Conservation (phyloP, 2,797 vertebrate genomes). For the Agapornis canus region DNA sequence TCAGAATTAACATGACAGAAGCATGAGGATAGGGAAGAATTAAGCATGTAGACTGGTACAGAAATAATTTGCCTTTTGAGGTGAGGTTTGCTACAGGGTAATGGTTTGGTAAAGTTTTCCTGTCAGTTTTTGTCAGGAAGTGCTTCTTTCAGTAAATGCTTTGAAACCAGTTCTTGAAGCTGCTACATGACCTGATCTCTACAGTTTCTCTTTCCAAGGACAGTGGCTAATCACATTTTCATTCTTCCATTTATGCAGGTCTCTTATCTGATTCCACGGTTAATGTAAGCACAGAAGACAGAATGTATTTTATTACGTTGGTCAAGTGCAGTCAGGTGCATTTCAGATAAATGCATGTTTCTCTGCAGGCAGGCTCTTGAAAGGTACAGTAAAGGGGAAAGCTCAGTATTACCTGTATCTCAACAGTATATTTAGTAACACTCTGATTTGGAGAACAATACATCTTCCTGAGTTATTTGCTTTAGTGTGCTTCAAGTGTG, state of each 20-base stretch:
- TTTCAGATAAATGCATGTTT: constrained; percentile 77
- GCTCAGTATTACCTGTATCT: background rate
- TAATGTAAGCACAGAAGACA: constrained; percentile 80
- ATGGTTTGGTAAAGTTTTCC: background rate
- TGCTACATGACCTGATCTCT: background rate
- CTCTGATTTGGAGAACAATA: background rate
- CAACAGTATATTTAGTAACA: background rate
- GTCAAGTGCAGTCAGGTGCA: constrained; percentile 85
- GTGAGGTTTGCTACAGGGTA: background rate
- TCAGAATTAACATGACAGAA: background rate
- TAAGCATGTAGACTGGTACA: background rate
- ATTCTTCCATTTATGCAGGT: constrained; percentile 73
- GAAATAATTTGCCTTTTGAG: background rate
- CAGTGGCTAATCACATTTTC: background rate
- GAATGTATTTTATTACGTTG: constrained; percentile 79
- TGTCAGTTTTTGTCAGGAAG: background rate
- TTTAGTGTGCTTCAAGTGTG: background rate
- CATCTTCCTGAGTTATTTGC: background rate
- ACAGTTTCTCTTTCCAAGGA: background rate
- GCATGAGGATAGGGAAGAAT: background rate
- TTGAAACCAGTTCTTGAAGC: background rate
- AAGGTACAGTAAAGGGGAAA: background rate
- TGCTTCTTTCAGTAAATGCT: background rate
- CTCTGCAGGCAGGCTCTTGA: background rate
- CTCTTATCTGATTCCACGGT: constrained; percentile 76